Evolutionary conservation across 2,113 vertebrate genomes (phyloP).

Genomic region (Neopipo cinnamomea): DNA sequence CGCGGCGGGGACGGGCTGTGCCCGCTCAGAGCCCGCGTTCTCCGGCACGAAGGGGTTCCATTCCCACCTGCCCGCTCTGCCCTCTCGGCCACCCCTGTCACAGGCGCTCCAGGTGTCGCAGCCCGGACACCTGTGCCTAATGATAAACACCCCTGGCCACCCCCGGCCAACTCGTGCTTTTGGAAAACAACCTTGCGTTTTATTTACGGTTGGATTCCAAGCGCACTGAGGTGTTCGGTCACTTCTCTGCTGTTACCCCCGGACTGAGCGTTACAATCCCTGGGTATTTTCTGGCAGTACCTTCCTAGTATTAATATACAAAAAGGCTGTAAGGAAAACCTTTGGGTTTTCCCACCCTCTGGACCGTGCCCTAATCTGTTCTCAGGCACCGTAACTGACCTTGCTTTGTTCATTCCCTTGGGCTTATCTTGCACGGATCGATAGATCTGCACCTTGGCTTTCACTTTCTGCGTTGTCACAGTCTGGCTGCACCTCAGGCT

Average conservation of each 20-base stretch:
- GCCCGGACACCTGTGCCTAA: not conserved
- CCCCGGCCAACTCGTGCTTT: not conserved
- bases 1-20: not conserved
- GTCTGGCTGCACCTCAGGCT: not conserved
- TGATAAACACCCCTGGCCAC: no score
- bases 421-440: not conserved
- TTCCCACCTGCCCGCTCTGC: not conserved
- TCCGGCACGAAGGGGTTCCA: not conserved
- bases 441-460: not conserved
- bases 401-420: not conserved
- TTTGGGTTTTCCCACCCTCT: not conserved
- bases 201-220: not conserved
- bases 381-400: not conserved
- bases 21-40: not conserved
- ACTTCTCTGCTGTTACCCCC: not conserved
- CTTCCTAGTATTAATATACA: not conserved
- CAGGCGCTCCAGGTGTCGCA: not conserved
- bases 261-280: rapidly evolving
- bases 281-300: not conserved
- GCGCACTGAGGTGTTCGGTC: rapidly evolving
- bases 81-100: not conserved
- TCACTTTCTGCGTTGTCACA: not conserved
- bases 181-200: not conserved
- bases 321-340: not conserved
- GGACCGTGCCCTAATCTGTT: not conserved